These are phyloP conservation scores for Agrochola lota DNA, from an alignment of 2,888 invertebrate genomes.

Conservation along the genomic window DNA sequence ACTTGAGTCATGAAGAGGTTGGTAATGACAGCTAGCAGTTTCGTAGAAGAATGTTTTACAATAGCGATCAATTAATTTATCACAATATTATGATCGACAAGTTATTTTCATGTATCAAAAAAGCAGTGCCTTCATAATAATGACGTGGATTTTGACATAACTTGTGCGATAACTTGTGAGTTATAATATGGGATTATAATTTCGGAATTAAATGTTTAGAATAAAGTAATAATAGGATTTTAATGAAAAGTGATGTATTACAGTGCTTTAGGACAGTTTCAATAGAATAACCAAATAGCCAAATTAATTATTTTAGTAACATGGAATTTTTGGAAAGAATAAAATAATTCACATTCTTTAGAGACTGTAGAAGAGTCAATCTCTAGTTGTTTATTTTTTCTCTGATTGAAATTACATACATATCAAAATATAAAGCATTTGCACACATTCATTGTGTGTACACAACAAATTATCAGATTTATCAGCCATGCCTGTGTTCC, in stretches of 20 bases:
- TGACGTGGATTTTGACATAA: slow-evolving; percentile 76
- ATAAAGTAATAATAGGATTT: slow-evolving; percentile 64
- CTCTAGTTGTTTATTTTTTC: slow-evolving; percentile 15
- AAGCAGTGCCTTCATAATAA: slow-evolving; percentile 87
- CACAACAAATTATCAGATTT: slow-evolving; percentile 7
- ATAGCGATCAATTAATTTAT: slow-evolving; percentile 66
- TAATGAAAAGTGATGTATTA: slow-evolving; percentile 52
- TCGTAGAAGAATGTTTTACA: slow-evolving; percentile 51
- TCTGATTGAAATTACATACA: slow-evolving; percentile 49
- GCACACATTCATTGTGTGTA: slow-evolving; percentile 3
- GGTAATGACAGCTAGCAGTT: slow-evolving; percentile 55
- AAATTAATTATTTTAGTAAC: slow-evolving; percentile 53
- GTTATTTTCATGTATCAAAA: slow-evolving; percentile 71
- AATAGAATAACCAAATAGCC: slow-evolving; percentile 25
- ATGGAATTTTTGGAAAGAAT: slow-evolving; percentile 14
- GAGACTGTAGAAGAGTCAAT: background rate
- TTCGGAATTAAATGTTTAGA: slow-evolving; percentile 66
- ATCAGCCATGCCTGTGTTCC: slow-evolving; percentile 9
- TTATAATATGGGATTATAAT: slow-evolving; percentile 64
- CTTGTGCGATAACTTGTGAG: slow-evolving; percentile 71
- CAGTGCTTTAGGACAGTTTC: slow-evolving; percentile 44
- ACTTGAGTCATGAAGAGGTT: slow-evolving; percentile 13
- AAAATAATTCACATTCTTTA: background rate
- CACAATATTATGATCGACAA: slow-evolving; percentile 68
- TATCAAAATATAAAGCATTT: slow-evolving; percentile 55